Percentiles rank a stretch among this genome's conserved stretches.
Conservation (phyloP, 2,113 vertebrate species). For the Tachycineta bicolor region DNA sequence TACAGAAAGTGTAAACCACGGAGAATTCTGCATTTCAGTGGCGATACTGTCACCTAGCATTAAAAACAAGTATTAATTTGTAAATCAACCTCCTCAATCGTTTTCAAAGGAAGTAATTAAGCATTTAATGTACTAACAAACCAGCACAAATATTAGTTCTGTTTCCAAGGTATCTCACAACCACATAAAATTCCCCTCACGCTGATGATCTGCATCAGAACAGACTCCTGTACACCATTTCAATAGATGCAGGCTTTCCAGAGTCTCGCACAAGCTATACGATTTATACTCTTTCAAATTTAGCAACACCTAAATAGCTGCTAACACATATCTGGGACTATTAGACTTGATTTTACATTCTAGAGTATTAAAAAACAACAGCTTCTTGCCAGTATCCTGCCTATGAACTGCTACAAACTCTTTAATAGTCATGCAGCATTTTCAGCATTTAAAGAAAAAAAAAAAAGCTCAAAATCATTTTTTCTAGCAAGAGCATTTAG, state of each 20-base stretch:
- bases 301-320: not conserved
- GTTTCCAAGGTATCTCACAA: constrained; percentile 14
- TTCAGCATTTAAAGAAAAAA: not conserved
- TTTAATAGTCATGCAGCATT: not conserved
- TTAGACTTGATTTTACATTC: not conserved
- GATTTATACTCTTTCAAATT: not conserved
- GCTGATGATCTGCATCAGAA: not conserved
- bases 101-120: constrained; percentile 29
- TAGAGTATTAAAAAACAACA: not conserved
- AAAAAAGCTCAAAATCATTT: not conserved
- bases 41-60: constrained; percentile 39
- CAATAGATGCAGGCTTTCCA: not conserved
- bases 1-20: not conserved
- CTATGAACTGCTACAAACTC: not conserved
- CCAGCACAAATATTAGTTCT: constrained; percentile 21
- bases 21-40: constrained; percentile 1
- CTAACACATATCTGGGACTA: not conserved
- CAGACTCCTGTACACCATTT: not conserved
- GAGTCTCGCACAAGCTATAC: not conserved
- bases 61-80: constrained; percentile 37
- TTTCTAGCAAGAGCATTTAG: not conserved
- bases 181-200: not conserved
- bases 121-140: constrained; percentile 34
- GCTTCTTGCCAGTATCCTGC: not conserved
- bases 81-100: not conserved